These are phyloP conservation scores for Danio jaintianensis DNA, from an alignment of 2,797 vertebrate species.

Conservation along the genomic window DNA sequence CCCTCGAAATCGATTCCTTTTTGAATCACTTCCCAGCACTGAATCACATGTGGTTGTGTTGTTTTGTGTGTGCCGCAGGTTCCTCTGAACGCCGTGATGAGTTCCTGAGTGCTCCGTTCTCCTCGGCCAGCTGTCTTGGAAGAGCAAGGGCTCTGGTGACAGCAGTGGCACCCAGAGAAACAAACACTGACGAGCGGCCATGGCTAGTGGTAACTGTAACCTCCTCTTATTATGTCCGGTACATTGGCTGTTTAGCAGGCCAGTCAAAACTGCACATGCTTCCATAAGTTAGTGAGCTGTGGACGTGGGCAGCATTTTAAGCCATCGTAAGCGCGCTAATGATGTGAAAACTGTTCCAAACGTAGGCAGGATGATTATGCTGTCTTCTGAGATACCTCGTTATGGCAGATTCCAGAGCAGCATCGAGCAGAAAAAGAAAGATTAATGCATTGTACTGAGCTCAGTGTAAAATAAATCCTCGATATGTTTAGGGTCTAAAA, in stretches of 20 bases:
- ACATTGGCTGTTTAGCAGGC: slow-evolving; percentile 10
- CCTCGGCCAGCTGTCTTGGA: slow-evolving; percentile 70
- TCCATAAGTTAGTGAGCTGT: neutral
- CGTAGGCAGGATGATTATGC: neutral
- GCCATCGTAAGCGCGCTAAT: neutral
- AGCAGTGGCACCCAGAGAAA: slow-evolving; percentile 70
- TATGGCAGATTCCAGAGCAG: neutral
- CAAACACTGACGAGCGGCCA: slow-evolving; percentile 74
- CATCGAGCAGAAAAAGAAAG: neutral
- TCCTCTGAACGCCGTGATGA: slow-evolving; percentile 63
- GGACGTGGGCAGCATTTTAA: slow-evolving; percentile 17
- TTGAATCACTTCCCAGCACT: neutral
- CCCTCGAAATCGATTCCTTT: neutral
- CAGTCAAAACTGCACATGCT: slow-evolving; percentile 2
- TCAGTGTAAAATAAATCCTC: neutral
- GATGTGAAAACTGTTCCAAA: slow-evolving; percentile 8
- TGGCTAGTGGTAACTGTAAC: slow-evolving; percentile 86
- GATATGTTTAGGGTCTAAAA: neutral
- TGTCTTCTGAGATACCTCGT: slow-evolving; percentile 1
- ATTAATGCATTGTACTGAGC: neutral
- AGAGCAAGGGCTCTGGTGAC: slow-evolving; percentile 76
- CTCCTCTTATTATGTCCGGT: slow-evolving; percentile 11
- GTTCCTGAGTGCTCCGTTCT: slow-evolving; percentile 53
- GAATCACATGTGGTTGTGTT: neutral
- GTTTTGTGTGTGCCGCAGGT: slow-evolving; percentile 70